phyloP scores from a whole-genome alignment of 2,113 vertebrate species.

The Montifringilla adamsi region DNA sequence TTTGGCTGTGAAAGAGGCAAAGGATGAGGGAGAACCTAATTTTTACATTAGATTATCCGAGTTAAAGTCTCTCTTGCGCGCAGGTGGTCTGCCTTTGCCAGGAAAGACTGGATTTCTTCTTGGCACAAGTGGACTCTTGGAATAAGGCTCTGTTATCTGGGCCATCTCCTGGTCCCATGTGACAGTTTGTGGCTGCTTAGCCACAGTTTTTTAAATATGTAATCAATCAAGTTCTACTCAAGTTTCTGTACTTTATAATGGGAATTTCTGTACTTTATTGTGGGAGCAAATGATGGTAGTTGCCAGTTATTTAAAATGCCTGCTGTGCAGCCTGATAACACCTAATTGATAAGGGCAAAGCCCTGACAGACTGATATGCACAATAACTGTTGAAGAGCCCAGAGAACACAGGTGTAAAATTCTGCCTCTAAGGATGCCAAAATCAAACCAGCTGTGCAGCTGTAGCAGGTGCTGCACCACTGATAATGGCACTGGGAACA shows the following conservation, averaged over 20 bases:
- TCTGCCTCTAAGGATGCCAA: background rate
- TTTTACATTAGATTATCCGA: background rate
- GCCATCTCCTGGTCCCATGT: background rate
- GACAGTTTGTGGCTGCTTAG: background rate
- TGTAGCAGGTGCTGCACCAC: fast-evolving
- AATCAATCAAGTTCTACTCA: background rate
- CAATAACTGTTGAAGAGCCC: background rate
- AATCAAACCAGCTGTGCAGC: background rate
- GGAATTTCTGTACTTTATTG: background rate
- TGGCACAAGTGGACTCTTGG: background rate
- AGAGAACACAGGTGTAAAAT: background rate
- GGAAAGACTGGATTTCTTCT: background rate
- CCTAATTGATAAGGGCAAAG: background rate
- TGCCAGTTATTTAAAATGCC: background rate
- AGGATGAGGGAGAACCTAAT: background rate
- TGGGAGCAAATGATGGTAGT: background rate
- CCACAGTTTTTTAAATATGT: background rate
- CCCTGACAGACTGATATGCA: background rate
- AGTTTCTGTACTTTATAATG: background rate
- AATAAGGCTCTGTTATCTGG: background rate
- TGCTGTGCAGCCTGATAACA: background rate
- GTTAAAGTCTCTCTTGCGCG: background rate
- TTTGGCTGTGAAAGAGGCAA: background rate
- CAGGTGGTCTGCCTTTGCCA: constrained; percentile 17
- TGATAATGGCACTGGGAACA: fast-evolving